phyloP scores from a whole-genome alignment of 92 coral and sea anemone genomes.

The Desmophyllum pertusum region DNA sequence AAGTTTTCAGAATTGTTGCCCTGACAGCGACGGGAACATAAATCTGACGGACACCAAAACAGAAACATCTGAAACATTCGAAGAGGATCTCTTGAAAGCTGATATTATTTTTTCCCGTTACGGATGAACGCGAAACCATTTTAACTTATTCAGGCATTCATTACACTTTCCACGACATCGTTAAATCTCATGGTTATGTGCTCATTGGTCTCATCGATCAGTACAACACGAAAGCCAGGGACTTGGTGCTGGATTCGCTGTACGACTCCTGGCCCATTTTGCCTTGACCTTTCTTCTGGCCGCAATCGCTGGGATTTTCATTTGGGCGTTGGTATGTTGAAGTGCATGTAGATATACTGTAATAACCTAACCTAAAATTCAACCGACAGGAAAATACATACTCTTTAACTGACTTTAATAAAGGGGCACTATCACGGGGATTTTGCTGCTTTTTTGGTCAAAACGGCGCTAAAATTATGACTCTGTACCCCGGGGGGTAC shows the following conservation, averaged over 20 bases:
- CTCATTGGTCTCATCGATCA: constrained; percentile 36
- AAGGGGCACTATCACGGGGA: too few relatives aligned
- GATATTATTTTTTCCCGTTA: constrained; percentile 40
- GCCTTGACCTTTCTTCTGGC: constrained; percentile 21
- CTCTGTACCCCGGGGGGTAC: too few relatives aligned
- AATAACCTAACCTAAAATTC: neutral
- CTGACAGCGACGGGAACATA: neutral
- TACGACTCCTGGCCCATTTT: constrained; percentile 48
- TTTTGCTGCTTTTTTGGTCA: too few relatives aligned
- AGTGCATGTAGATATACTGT: neutral
- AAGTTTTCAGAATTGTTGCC: neutral
- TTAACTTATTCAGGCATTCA: constrained; percentile 3
- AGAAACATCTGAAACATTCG: neutral
- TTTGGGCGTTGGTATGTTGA: constrained; percentile 50
- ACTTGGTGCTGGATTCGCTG: constrained; percentile 20
- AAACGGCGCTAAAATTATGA: too few relatives aligned
- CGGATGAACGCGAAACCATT: neutral
- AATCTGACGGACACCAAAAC: neutral
- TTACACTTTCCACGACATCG: constrained; percentile 32
- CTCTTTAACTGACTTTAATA: too few relatives aligned
- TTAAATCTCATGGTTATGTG: constrained; percentile 29
- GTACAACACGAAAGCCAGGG: constrained; percentile 33
- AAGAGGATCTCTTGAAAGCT: neutral
- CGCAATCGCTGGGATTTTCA: constrained; percentile 44
- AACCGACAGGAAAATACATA: too few relatives aligned